phyloP scores from a whole-genome alignment of 2,797 vertebrate genomes.

The Epinephelus coioides region DNA sequence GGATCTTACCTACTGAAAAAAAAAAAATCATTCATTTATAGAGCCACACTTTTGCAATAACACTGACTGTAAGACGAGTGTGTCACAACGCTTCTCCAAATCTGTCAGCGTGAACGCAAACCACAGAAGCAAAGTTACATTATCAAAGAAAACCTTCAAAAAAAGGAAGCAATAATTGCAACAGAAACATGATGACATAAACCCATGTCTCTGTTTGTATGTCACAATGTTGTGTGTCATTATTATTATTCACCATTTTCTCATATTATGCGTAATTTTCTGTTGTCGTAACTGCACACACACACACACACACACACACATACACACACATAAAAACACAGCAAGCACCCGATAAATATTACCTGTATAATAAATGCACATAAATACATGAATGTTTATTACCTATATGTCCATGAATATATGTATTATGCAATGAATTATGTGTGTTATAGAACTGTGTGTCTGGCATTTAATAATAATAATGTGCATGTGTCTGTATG shows the following conservation, averaged over 20 bases:
- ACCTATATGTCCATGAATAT: not conserved
- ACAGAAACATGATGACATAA: not conserved
- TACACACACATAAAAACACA: not conserved
- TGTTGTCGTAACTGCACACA: not conserved
- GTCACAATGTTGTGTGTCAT: not conserved
- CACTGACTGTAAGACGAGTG: not conserved
- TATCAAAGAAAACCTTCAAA: not conserved
- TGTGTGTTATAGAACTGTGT: not conserved
- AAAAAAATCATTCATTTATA: not conserved
- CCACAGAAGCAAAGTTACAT: not conserved
- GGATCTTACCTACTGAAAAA: too few relatives aligned
- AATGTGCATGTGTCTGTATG: not conserved
- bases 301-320: not conserved
- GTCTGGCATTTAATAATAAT: not conserved
- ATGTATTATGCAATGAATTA: not conserved
- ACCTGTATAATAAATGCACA: not conserved
- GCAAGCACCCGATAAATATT: not conserved
- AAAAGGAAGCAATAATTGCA: not conserved
- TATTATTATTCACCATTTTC: not conserved
- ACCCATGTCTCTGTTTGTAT: not conserved
- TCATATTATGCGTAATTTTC: not conserved
- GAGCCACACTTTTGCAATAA: not conserved
- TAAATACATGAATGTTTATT: not conserved
- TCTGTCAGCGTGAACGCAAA: conserved; percentile 1
- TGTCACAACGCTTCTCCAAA: not conserved